Evolutionary conservation across 2,113 vertebrate genomes (phyloP).

Genomic region (Thunnus maccoyii): DNA sequence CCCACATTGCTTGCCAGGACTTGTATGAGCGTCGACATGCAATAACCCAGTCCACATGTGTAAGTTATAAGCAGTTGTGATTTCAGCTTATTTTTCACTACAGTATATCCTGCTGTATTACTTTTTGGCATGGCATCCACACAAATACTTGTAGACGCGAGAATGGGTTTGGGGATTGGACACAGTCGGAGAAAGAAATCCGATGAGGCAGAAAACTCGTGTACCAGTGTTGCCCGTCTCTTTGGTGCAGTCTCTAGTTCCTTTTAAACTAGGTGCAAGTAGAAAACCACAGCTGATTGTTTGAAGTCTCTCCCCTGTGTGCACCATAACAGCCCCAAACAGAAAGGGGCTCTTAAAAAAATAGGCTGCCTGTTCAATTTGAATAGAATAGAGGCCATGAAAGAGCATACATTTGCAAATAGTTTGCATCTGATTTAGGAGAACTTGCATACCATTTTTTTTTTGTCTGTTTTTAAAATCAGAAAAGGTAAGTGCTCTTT

Average conservation of each 20-base stretch:
- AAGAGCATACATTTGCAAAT: slow-evolving; percentile 80
- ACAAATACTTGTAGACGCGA: background rate
- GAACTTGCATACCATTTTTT: slow-evolving; percentile 53
- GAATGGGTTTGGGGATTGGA: slow-evolving; percentile 12
- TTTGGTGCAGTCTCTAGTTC: slow-evolving; percentile 54
- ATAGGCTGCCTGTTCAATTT: slow-evolving; percentile 67
- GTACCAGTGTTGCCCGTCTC: slow-evolving; percentile 37
- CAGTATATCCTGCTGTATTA: background rate
- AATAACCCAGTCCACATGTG: background rate
- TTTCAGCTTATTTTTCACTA: background rate
- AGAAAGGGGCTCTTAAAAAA: slow-evolving; percentile 66
- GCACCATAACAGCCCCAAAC: slow-evolving; percentile 45
- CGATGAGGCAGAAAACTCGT: slow-evolving; percentile 6
- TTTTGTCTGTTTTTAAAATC: slow-evolving; percentile 32
- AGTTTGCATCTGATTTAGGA: slow-evolving; percentile 72
- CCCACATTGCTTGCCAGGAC: background rate
- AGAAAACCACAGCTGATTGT: slow-evolving; percentile 49
- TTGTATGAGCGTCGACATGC: background rate
- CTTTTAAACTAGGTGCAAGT: slow-evolving; percentile 58
- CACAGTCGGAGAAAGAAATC: slow-evolving; percentile 24
- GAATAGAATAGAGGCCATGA: slow-evolving; percentile 64
- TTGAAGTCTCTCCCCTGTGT: slow-evolving; percentile 71
- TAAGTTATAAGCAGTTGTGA: background rate
- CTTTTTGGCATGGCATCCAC: background rate
- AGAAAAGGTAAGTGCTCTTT: slow-evolving; percentile 40